These are phyloP conservation scores for Eulemur albifrons DNA, from an alignment of 2,797 vertebrate species.

Conservation along the genomic window DNA sequence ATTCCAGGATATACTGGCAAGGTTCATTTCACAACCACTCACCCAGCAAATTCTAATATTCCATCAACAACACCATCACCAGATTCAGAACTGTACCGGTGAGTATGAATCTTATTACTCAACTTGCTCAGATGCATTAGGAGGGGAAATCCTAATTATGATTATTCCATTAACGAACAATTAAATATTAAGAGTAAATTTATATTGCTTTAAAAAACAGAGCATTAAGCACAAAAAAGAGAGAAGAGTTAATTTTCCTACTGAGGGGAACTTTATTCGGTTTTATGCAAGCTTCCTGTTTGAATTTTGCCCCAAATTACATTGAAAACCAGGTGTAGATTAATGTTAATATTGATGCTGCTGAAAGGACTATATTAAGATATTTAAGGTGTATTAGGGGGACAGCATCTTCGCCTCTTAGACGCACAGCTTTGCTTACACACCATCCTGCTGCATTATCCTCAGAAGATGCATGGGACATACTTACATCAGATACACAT, in stretches of 20 bases:
- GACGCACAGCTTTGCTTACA: background rate
- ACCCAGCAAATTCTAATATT: constrained; percentile 83
- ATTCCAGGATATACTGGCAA: constrained; percentile 89
- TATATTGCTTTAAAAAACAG: constrained; percentile 34
- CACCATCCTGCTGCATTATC: background rate
- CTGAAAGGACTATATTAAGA: background rate
- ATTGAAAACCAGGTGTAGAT: background rate
- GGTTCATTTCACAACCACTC: constrained; percentile 83
- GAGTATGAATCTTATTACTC: constrained; percentile 80
- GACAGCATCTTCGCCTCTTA: background rate
- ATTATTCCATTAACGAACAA: constrained; percentile 74
- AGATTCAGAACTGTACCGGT: constrained; percentile 83
- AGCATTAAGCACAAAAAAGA: background rate
- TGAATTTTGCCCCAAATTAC: background rate
- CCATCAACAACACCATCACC: constrained; percentile 73
- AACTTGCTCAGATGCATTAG: constrained; percentile 62
- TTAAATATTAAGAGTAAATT: constrained; percentile 66
- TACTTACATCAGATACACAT: rapidly evolving
- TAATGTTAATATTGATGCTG: background rate
- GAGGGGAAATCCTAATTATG: constrained; percentile 56
- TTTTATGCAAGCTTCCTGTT: background rate
- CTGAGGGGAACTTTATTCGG: background rate
- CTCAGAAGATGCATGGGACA: background rate
- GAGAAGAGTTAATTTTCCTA: background rate
- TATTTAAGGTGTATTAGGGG: rapidly evolving